phyloP scores from a whole-genome alignment of 2,113 vertebrate genomes.

The Limanda limanda region DNA sequence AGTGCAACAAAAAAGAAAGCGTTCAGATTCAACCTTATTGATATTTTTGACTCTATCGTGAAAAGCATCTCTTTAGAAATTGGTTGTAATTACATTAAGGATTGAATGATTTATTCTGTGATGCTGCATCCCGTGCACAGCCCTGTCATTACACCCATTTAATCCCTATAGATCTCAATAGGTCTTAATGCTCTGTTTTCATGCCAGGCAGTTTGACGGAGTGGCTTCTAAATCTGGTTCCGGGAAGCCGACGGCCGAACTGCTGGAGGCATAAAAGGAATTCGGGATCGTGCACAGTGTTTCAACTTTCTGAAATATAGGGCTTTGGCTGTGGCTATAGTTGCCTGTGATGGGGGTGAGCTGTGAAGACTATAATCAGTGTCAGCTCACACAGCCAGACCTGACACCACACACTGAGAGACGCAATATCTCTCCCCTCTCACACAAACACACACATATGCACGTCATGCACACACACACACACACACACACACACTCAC shows the following conservation, averaged over 20 bases:
- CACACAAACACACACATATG: conserved; percentile 36
- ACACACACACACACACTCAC: conserved; percentile 13
- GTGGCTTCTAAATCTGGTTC: conserved; percentile 52
- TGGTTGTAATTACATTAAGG: not conserved
- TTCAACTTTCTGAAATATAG: conserved; percentile 80
- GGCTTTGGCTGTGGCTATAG: conserved; percentile 74
- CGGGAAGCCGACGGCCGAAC: conserved; percentile 52
- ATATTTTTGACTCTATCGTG: not conserved
- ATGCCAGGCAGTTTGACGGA: conserved; percentile 26
- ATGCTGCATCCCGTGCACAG: not conserved
- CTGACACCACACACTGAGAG: conserved; percentile 78
- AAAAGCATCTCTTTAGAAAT: conserved; percentile 10
- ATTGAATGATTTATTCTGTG: not conserved
- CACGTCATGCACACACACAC: conserved; percentile 39
- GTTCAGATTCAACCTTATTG: not conserved
- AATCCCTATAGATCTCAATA: conserved; percentile 36
- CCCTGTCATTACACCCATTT: conserved; percentile 23
- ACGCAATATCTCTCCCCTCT: conserved; percentile 68
- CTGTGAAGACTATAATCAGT: conserved; percentile 84
- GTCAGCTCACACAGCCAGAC: conserved; percentile 81
- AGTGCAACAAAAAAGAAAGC: too few species aligned
- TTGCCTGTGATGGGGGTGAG: conserved; percentile 79
- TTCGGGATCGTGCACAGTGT: conserved; percentile 68
- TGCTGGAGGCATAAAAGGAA: conserved; percentile 71
- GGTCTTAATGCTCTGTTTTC: conserved; percentile 22